Evolutionary conservation across 2,797 vertebrate species (phyloP).

Genomic region (Pristis pectinata): DNA sequence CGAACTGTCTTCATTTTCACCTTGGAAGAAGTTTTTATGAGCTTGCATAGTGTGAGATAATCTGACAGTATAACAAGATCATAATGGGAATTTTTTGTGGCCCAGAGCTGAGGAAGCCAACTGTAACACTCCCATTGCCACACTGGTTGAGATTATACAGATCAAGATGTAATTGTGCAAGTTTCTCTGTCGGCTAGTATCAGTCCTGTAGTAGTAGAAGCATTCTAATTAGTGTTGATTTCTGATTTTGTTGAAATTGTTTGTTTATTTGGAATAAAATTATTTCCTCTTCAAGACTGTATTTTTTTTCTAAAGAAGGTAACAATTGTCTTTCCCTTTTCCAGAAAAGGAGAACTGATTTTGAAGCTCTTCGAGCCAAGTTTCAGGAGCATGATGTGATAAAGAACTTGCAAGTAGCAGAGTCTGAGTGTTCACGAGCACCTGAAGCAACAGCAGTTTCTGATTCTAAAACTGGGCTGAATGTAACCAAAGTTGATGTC

Average conservation of each 20-base stretch:
- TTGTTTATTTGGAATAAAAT: background rate
- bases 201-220: background rate
- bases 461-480: background rate
- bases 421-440: background rate
- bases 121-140: background rate
- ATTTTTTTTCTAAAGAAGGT: conserved; percentile 42
- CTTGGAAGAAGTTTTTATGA: background rate
- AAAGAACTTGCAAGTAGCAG: background rate
- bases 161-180: background rate
- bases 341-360: conserved; percentile 65
- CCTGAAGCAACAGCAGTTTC: background rate
- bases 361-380: conserved; percentile 77
- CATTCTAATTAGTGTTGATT: background rate
- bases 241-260: background rate
- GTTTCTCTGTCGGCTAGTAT: background rate
- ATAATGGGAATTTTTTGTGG: background rate
- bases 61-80: background rate
- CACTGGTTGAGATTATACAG: too few relatives aligned
- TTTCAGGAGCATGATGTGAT: conserved; percentile 65
- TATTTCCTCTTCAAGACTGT: background rate
- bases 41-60: background rate
- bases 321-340: background rate
- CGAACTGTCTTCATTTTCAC: background rate
- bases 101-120: background rate
- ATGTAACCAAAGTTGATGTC: background rate